Percentiles rank a stretch among this genome's conserved stretches.
Conservation (phyloP, 2,888 invertebrate species). For the Cyaniris semiargus region DNA sequence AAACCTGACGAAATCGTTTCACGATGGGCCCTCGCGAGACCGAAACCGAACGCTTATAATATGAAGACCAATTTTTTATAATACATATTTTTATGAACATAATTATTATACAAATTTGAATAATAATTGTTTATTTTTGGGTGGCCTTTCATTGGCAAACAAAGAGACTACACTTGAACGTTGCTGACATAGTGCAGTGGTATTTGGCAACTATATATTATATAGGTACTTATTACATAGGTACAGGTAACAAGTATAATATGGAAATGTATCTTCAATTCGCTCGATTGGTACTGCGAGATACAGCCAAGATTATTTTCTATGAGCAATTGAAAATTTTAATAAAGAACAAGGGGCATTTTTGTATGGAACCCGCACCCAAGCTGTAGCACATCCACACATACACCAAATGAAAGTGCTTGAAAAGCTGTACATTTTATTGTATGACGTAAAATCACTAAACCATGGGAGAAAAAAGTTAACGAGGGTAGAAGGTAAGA, state of each 20-base stretch:
- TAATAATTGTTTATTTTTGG: conserved; percentile 25
- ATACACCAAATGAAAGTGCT: no score
- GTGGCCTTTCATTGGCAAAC: conserved; percentile 14
- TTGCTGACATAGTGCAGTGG: neutral
- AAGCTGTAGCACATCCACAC: no score
- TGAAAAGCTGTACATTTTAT: no score
- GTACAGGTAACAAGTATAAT: no score
- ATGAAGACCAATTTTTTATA: conserved; percentile 36
- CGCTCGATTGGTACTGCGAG: neutral
- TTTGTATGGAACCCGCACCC: no score
- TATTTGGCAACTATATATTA: neutral
- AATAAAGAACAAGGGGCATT: no score
- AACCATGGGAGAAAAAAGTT: no score
- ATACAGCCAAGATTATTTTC: neutral
- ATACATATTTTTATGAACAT: conserved; percentile 33
- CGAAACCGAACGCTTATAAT: conserved; percentile 33
- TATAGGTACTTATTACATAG: no score
- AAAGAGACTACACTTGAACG: neutral
- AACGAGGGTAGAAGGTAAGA: no score
- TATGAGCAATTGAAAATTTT: neutral
- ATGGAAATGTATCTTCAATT: no score
- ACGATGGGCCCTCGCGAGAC: neutral
- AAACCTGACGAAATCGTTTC: neutral
- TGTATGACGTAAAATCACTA: no score
- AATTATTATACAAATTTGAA: conserved; percentile 28